Conservation (phyloP, 2,888 invertebrate genomes). For the Cryptocephalus moraei region DNA sequence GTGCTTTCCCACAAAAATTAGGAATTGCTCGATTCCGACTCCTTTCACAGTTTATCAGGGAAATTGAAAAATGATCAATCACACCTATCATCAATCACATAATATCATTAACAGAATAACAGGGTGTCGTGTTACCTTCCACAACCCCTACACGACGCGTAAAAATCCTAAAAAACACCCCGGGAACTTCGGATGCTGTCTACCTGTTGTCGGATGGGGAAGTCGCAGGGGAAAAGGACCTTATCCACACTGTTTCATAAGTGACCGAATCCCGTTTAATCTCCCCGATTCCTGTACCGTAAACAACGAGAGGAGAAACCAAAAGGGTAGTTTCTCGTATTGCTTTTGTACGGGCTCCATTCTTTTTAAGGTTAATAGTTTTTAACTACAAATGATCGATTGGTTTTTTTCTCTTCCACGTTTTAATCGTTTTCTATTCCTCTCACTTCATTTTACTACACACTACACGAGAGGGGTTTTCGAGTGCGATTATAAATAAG, state of each 20-base stretch:
- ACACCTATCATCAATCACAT: constrained; percentile 26
- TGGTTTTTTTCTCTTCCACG: constrained; percentile 10
- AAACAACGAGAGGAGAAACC: neutral
- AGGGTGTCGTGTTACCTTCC: constrained; percentile 17
- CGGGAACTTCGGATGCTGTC: constrained; percentile 4
- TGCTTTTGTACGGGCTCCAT: constrained; percentile 12
- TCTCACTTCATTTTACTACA: too few relatives aligned
- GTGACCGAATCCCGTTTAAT: too few relatives aligned
- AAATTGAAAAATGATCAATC: constrained; percentile 28
- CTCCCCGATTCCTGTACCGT: too few relatives aligned
- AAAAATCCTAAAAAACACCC: constrained; percentile 11
- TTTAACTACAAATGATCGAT: constrained; percentile 14
- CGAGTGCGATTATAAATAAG: too few relatives aligned
- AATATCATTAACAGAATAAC: constrained; percentile 25
- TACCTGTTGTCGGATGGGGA: constrained; percentile 4
- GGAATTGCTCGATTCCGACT: constrained; percentile 21
- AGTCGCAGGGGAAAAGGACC: too few relatives aligned
- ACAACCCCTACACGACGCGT: constrained; percentile 12
- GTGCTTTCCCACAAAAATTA: constrained; percentile 22
- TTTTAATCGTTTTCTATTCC: constrained; percentile 15
- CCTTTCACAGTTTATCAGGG: constrained; percentile 20
- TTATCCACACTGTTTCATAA: too few relatives aligned
- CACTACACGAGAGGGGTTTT: too few relatives aligned
- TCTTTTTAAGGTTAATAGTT: constrained; percentile 16
- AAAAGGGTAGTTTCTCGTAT: constrained; percentile 15